Base-by-base conservation (phyloP, 2,888 invertebrate genomes). In the Morpho deidamia region DNA sequence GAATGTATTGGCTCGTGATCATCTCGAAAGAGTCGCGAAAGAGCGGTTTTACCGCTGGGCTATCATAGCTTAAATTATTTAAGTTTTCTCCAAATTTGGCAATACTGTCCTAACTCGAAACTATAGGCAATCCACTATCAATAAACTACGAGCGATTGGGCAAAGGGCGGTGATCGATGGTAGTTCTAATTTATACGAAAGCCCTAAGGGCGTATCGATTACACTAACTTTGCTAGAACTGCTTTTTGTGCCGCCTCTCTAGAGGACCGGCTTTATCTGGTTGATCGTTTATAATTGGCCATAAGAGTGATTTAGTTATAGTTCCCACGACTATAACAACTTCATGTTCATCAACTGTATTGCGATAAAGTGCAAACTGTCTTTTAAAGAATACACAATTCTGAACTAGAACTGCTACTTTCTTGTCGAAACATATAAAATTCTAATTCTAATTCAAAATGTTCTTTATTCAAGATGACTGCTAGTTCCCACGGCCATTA, bases 161-260 rank as follows among this genome's bases (percentile, higher is more conserved):
- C 87, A 84, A 81, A 87, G 88, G 85, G 63, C 76, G 53, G 83
- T 89, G 88, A 89, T 89, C 81, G 88, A 89, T 89, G 87, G 88
- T 76, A 81, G 79, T 84, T 80, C 86, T 88, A 87, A 88, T 86
- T 87, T 83, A 85, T 84, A 82, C 74, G 76, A 86, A 89, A 85
- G 81, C 88, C 88, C 88, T 84, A 74, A 85, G 88, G 88, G 81
- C 88, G 83, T 83, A 89, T 89, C 88, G 86, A 83, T 89, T 88
- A 88, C 87, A 68, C 72, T 72, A 87, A 84, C 78, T 86, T 87
- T 68, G 74, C 65, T 60, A 48, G 69, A 69, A 69, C 72, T 67
- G 65, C 78, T 85, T 86, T 86, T 86, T 86, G 81, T 78, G 73
- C 80, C 80, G 78, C 80, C 76, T 76, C 84, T 76, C 82, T 66